Conservation (phyloP, 2,797 vertebrate genomes). For the Anniella stebbinsi region DNA sequence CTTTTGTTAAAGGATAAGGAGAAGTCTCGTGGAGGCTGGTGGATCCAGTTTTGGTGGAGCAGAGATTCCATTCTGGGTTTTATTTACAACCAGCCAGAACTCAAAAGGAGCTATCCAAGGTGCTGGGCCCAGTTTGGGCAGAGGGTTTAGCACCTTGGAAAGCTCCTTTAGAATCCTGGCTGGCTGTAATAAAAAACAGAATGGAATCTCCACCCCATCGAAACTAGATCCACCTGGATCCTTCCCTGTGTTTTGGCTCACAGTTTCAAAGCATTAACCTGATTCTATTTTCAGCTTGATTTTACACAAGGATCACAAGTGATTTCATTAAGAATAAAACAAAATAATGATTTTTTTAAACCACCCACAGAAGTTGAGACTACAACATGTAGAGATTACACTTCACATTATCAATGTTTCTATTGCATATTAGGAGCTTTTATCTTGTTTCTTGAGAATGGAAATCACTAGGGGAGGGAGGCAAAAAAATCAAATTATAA, state of each 20-base stretch:
- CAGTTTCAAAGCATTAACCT: background rate
- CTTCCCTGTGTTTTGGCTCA: background rate
- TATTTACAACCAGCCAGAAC: no score
- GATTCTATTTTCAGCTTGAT: background rate
- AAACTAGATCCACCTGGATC: no score
- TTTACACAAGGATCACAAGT: background rate
- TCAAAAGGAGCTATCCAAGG: no score
- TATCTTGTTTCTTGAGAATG: conserved; percentile 25
- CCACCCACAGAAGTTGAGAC: background rate
- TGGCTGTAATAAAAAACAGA: no score
- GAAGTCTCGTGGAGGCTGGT: no score
- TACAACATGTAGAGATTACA: background rate
- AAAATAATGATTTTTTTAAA: background rate
- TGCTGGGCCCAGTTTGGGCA: no score
- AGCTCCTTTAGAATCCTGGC: no score
- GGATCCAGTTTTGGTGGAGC: no score
- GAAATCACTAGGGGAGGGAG: conserved; percentile 40
- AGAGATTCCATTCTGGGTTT: no score
- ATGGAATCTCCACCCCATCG: no score
- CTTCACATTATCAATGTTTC: background rate
- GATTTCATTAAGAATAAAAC: background rate
- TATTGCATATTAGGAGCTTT: background rate
- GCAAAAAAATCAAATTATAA: conserved; percentile 38
- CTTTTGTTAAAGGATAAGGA: background rate
- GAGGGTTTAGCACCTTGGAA: no score